Evolutionary conservation across 2,888 invertebrate genomes (phyloP).

Genomic region (Epistrophella euchroma): DNA sequence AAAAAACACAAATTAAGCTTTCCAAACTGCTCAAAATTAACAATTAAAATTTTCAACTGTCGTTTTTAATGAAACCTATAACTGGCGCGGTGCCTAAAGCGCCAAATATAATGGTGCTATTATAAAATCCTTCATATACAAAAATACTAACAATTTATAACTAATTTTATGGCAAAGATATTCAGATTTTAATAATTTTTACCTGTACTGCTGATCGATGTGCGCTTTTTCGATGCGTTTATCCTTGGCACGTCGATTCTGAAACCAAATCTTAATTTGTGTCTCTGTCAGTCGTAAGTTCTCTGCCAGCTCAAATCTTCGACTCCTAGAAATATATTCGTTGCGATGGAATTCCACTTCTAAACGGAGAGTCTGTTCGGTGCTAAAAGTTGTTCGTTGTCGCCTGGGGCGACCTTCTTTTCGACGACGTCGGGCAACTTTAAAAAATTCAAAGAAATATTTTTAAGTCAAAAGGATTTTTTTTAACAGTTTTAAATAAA

Average conservation of each 20-base stretch:
- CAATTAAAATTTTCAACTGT: too few relatives aligned
- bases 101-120: too few relatives aligned
- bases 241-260: constrained; percentile 97
- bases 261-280: constrained; percentile 95
- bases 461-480: background rate
- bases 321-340: constrained; percentile 95
- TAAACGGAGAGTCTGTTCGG: constrained; percentile 94
- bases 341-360: constrained; percentile 96
- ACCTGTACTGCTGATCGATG: constrained; percentile 97
- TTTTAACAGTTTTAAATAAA: background rate
- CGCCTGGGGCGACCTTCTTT: constrained; percentile 94
- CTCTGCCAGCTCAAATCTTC: constrained; percentile 91
- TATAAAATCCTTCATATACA: too few relatives aligned
- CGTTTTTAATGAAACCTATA: too few relatives aligned
- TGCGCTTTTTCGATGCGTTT: constrained; percentile 98
- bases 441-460: constrained; percentile 47
- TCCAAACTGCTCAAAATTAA: too few relatives aligned
- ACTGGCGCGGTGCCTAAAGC: too few relatives aligned
- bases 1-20: too few relatives aligned
- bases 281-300: constrained; percentile 89
- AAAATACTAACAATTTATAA: too few relatives aligned
- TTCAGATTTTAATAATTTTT: constrained; percentile 61
- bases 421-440: constrained; percentile 93
- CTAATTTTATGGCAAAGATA: too few relatives aligned
- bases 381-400: constrained; percentile 97